phyloP scores from a whole-genome alignment of 2,888 invertebrate genomes.

The Lobophora halterata region DNA sequence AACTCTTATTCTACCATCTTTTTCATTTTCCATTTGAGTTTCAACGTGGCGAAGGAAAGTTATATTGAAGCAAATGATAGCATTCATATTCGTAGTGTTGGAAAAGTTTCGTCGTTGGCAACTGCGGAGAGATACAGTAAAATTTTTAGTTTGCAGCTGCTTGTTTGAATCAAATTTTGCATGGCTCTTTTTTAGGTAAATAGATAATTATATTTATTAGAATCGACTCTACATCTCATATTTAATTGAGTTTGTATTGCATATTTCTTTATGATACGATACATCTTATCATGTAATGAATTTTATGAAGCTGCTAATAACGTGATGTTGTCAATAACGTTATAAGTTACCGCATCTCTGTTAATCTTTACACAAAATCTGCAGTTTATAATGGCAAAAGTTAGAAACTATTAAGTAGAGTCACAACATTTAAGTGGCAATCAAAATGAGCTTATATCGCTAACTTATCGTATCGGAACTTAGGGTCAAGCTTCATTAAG shows the following conservation, averaged over 20 bases:
- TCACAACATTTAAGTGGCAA: slow-evolving; percentile 67
- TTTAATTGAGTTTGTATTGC: too few species aligned
- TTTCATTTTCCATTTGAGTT: slow-evolving; percentile 12
- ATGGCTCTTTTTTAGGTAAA: too few species aligned
- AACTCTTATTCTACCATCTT: slow-evolving; percentile 1
- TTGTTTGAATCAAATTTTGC: slow-evolving; percentile 23
- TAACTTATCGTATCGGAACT: slow-evolving; percentile 67
- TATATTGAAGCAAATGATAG: slow-evolving; percentile 66
- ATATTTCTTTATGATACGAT: too few species aligned
- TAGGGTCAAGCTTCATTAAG: slow-evolving; percentile 71
- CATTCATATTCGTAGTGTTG: slow-evolving; percentile 59
- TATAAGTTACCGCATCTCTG: slow-evolving; percentile 2
- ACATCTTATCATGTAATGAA: too few species aligned
- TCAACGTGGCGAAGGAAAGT: slow-evolving; percentile 46
- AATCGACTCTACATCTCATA: too few species aligned
- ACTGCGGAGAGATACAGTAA: slow-evolving; percentile 37
- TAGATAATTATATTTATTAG: too few species aligned
- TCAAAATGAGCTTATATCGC: slow-evolving; percentile 71
- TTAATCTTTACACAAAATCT: slow-evolving; percentile 39
- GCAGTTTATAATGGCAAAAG: slow-evolving; percentile 65
- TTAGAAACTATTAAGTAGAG: slow-evolving; percentile 62
- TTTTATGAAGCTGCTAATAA: too few species aligned
- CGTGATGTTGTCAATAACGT: too few species aligned
- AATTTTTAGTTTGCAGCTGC: slow-evolving; percentile 45
- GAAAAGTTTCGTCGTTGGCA: slow-evolving; percentile 40